Percentiles rank a stretch among this genome's conserved stretches.
Evolutionary conservation across 2,797 vertebrate species (phyloP).

Genomic region (Alouatta caraya): DNA sequence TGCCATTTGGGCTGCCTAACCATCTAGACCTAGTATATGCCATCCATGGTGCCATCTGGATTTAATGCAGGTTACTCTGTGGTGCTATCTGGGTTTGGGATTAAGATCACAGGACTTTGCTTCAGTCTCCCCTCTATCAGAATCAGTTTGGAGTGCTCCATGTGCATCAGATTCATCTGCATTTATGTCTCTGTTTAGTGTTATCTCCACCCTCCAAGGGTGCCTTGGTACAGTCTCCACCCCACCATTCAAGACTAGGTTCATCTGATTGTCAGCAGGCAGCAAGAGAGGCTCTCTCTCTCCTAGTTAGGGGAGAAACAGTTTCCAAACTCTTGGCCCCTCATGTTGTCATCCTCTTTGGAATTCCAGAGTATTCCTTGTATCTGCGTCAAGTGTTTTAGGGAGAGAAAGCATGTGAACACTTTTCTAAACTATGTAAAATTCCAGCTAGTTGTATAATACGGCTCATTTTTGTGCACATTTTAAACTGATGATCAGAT

Average conservation of each 20-base stretch:
- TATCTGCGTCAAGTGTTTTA: neutral
- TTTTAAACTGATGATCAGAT: neutral
- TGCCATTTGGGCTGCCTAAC: neutral
- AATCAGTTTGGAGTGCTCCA: neutral
- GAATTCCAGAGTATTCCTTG: neutral
- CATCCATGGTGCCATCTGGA: neutral
- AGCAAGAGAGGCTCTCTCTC: neutral
- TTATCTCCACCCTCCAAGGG: neutral
- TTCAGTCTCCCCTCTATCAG: neutral
- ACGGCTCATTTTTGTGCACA: neutral
- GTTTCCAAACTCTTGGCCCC: neutral
- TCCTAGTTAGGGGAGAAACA: neutral
- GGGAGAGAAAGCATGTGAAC: neutral
- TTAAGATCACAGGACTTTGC: neutral
- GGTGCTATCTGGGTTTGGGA: neutral
- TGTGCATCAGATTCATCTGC: neutral
- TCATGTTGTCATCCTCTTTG: neutral
- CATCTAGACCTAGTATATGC: neutral
- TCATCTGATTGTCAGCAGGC: neutral
- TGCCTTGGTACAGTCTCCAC: neutral
- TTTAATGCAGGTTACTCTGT: neutral
- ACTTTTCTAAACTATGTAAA: neutral
- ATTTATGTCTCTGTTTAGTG: neutral
- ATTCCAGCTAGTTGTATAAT: neutral
- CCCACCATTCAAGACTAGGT: neutral